Percentiles rank a stretch among this genome's conserved stretches.
Evolutionary conservation across 2,797 vertebrate species (phyloP).

Genomic region (Malacoctenus gilli): DNA sequence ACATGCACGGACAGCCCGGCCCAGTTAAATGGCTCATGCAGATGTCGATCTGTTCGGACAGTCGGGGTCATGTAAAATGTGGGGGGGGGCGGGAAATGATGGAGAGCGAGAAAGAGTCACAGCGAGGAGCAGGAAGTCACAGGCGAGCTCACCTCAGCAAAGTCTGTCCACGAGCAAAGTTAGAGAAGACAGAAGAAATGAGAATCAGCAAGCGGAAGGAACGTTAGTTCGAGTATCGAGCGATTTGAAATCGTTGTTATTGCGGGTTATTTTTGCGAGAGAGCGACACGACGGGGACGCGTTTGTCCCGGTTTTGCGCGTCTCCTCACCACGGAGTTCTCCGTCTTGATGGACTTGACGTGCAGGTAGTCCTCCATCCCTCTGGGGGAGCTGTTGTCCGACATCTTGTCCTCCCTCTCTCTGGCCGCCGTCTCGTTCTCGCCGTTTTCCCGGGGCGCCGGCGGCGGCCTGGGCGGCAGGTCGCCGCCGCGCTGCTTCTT

Average conservation of each 20-base stretch:
- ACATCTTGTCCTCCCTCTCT: constrained; percentile 75
- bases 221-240: too few relatives aligned
- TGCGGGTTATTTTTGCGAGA: too few relatives aligned
- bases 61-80: too few relatives aligned
- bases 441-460: constrained; percentile 68
- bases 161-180: constrained; percentile 92
- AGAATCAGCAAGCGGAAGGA: neutral
- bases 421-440: constrained; percentile 74
- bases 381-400: constrained; percentile 80
- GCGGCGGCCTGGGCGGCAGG: constrained; percentile 80
- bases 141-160: constrained; percentile 92
- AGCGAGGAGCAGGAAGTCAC: neutral
- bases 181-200: constrained; percentile 61
- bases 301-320: too few relatives aligned
- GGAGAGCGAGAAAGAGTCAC: neutral
- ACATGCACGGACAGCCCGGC: neutral
- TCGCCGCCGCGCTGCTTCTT: constrained; percentile 90
- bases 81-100: neutral
- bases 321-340: constrained; percentile 89
- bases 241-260: too few relatives aligned
- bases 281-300: too few relatives aligned
- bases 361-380: constrained; percentile 86
- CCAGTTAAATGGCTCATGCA: neutral
- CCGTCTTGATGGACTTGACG: constrained; percentile 90
- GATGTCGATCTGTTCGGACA: too few relatives aligned